phyloP scores from a whole-genome alignment of 2,113 vertebrate genomes.

The Tenrec ecaudatus region DNA sequence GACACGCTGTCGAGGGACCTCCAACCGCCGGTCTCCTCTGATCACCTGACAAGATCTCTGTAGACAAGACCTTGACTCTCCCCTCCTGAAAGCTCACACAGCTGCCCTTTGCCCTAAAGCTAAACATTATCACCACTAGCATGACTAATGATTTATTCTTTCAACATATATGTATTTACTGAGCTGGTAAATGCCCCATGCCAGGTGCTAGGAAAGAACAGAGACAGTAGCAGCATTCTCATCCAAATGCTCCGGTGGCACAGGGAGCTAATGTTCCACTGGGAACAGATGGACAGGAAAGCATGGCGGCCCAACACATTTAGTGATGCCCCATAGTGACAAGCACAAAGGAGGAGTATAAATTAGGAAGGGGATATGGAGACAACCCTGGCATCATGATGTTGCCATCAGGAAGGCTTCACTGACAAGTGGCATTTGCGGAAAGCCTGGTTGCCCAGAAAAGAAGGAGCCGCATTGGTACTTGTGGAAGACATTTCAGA shows the following conservation, averaged over 20 bases:
- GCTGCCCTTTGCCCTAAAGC: no score
- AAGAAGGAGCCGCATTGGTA: background rate
- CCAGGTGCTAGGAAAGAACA: background rate
- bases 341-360: background rate
- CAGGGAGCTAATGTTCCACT: background rate
- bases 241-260: no score
- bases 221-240: background rate
- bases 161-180: rapidly evolving
- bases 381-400: rapidly evolving
- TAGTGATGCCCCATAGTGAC: no score
- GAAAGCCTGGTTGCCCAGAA: background rate
- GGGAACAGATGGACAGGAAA: background rate
- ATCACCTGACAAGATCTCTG: background rate
- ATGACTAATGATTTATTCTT: background rate
- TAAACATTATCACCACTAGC: background rate
- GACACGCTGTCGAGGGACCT: background rate
- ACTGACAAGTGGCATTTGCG: background rate
- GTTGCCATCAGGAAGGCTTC: background rate
- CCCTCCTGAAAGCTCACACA: no score
- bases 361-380: background rate
- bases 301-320: background rate
- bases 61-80: background rate
- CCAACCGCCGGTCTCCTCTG: background rate
- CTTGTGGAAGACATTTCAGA: background rate
- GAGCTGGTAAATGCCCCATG: background rate